A percentile compares a stretch with the other conserved stretches of the same genome.
phyloP scores from a whole-genome alignment of 2,888 invertebrate genomes.

The Cepaea hortensis region DNA sequence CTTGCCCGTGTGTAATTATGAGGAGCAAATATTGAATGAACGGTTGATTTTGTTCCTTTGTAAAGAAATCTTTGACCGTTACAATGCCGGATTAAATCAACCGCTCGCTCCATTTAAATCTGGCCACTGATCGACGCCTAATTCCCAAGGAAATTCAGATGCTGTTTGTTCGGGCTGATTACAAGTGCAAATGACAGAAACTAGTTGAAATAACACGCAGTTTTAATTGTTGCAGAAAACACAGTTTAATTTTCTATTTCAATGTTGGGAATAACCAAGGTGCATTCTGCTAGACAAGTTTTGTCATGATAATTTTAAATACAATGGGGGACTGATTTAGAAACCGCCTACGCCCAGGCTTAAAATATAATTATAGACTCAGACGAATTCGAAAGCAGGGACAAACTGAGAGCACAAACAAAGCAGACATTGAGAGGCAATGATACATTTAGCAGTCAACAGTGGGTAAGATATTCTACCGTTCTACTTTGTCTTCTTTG shows the following conservation, averaged over 20 bases:
- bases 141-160: background rate
- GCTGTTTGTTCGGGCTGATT: conserved; percentile 13
- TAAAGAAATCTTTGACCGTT: conserved; percentile 12
- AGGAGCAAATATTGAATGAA: conserved; percentile 10
- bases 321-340: conserved; percentile 3
- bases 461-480: background rate
- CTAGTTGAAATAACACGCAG: background rate
- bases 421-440: no score
- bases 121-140: background rate
- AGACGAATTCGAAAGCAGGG: background rate
- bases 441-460: background rate
- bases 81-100: conserved; percentile 14
- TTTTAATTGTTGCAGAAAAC: background rate
- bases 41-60: background rate
- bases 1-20: conserved; percentile 24
- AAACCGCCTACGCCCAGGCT: background rate
- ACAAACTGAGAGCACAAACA: background rate
- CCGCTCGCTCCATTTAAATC: conserved; percentile 13
- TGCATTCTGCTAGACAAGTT: background rate
- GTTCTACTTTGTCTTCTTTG: background rate
- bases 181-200: conserved; percentile 3
- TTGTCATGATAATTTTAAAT: background rate
- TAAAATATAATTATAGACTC: background rate
- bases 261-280: background rate
- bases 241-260: conserved; percentile 8